A percentile compares a stretch with the other conserved stretches of the same genome.
Conservation (phyloP, 2,797 vertebrate genomes). For the Leucoraja ocellata region DNA sequence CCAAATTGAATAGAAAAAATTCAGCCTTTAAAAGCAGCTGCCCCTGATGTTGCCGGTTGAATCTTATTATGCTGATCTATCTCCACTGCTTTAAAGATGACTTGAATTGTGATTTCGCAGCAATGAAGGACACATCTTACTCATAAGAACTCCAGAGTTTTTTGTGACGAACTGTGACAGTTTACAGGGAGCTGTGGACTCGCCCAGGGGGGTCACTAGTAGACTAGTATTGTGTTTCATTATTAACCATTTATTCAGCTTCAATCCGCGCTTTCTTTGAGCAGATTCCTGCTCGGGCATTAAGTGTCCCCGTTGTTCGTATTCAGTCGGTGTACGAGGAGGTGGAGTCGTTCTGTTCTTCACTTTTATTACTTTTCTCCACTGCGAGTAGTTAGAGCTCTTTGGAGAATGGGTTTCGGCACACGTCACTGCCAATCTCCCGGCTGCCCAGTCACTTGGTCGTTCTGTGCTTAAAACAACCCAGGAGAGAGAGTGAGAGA, state of each 20-base stretch:
- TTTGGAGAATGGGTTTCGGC: background rate
- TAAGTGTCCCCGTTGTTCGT: background rate
- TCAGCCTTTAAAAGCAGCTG: background rate
- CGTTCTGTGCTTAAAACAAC: background rate
- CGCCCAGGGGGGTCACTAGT: background rate
- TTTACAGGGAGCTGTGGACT: background rate
- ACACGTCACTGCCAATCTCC: slow-evolving; percentile 1
- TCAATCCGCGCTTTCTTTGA: background rate
- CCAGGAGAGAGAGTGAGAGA: too few species aligned
- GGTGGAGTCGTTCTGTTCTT: background rate
- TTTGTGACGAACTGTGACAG: background rate
- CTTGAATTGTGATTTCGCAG: background rate
- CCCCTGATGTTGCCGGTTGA: background rate
- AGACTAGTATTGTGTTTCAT: background rate
- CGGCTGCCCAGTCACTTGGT: background rate
- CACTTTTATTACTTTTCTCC: background rate
- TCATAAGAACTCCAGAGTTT: background rate
- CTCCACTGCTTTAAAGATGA: background rate
- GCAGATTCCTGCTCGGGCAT: background rate
- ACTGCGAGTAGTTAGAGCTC: background rate
- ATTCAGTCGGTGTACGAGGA: background rate
- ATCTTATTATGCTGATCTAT: background rate
- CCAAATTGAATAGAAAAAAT: background rate
- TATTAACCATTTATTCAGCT: background rate
- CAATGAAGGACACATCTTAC: background rate